Conservation (phyloP, 2,888 invertebrate species). For the Dendrolimus houi region DNA sequence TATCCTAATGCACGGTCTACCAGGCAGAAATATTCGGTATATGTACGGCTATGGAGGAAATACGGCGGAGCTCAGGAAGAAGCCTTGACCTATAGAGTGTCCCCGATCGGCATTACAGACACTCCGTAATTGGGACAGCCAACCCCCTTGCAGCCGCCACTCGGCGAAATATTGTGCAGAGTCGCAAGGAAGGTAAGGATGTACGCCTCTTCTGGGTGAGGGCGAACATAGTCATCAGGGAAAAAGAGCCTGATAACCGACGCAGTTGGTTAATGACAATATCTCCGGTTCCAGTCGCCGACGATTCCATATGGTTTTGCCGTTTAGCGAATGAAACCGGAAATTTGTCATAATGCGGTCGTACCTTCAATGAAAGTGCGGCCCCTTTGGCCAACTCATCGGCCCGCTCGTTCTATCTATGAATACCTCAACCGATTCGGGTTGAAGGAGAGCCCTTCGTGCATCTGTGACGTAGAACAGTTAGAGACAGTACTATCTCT, state of each 20-base stretch:
- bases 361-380: too few relatives aligned
- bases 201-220: not conserved
- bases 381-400: too few relatives aligned
- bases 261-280: not conserved
- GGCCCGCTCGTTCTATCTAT: too few relatives aligned
- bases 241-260: not conserved
- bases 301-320: not conserved
- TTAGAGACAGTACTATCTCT: too few relatives aligned
- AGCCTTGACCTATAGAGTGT: not conserved
- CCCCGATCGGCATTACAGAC: not conserved
- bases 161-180: not conserved
- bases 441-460: too few relatives aligned
- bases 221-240: not conserved
- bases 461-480: too few relatives aligned
- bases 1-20: not conserved
- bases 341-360: too few relatives aligned
- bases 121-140: not conserved
- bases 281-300: not conserved
- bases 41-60: not conserved
- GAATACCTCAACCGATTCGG: too few relatives aligned
- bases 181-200: not conserved
- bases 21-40: not conserved
- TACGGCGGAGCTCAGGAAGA: not conserved
- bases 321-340: too few relatives aligned
- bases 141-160: not conserved